phyloP scores from a whole-genome alignment of 2,888 invertebrate genomes.

The Eubasilissa splendida region DNA sequence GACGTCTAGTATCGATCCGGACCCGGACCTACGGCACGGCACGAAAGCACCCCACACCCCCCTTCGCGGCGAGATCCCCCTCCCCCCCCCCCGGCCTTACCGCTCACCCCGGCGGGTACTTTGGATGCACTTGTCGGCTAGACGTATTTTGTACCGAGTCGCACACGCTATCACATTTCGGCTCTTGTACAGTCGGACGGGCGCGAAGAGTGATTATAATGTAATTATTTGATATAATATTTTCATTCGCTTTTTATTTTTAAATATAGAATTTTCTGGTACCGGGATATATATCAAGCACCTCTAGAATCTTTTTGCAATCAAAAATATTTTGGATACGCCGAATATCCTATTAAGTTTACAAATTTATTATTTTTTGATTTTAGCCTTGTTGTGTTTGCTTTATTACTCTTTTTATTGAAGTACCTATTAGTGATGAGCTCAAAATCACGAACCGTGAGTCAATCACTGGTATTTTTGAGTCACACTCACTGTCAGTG shows the following conservation, averaged over 20 bases:
- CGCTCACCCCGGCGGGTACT: slow-evolving; percentile 52
- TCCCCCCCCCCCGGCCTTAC: slow-evolving; percentile 55
- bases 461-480: too few relatives aligned
- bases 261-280: too few relatives aligned
- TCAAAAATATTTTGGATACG: too few relatives aligned
- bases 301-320: too few relatives aligned
- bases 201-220: not conserved
- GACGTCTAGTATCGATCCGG: slow-evolving; percentile 78
- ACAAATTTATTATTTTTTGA: too few relatives aligned
- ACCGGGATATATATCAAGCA: too few relatives aligned
- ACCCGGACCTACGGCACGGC: slow-evolving; percentile 65
- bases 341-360: too few relatives aligned
- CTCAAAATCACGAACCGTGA: too few relatives aligned
- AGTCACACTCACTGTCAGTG: too few relatives aligned
- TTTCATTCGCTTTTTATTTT: not conserved
- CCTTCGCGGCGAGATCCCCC: slow-evolving; percentile 59
- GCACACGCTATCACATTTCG: slow-evolving; percentile 59
- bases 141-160: slow-evolving; percentile 56
- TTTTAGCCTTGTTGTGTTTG: too few relatives aligned
- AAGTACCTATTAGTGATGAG: too few relatives aligned
- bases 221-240: not conserved
- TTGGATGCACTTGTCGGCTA: slow-evolving; percentile 58
- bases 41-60: slow-evolving; percentile 63
- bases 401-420: too few relatives aligned
- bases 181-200: slow-evolving; percentile 50